Base-by-base conservation (phyloP, 2,113 vertebrate species). In the Rousettus leschenaultii region DNA sequence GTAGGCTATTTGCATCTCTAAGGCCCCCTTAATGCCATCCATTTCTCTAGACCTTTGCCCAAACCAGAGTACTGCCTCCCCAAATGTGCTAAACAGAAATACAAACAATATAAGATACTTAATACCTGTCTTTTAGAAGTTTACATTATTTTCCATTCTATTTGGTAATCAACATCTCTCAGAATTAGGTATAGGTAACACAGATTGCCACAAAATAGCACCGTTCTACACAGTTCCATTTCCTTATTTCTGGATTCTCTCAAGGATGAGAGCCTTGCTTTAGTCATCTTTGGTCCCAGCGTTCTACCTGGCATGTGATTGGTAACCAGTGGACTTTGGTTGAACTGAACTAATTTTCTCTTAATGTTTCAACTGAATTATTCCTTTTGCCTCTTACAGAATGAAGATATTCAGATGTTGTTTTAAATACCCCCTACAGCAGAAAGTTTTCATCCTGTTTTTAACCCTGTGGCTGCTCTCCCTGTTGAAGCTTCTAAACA, bases 381-480 rank as follows among this genome's bases (percentile, higher is more conserved):
- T 51, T 79, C 21, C 84, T 77, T 85, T 96, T 91, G 96, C 83
- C 85, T 61, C n/a, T 88, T 96, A 71, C 98, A 99, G 99, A 98
- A 99, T 99, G 99, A 99, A 98, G 97, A 97, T 59, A 95, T 92
- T 26, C 94, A 98, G 98, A 97, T 97, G 98, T 93, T 98, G 95
- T 97, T 97, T 96, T 97, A 99, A 97, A 97, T 98, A 98, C 79
- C 92, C 97, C 3, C 66, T 94, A 13, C 95, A 51, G 92, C 98
- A 97, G 89, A 98, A 98, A 87, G 78, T 98, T 43, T 84, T 98
- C 53, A 78, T 99, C 82, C 82, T 99, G 15, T 97, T 98, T 96
- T 89, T 98, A 89, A 97, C 97, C 0, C 96, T 98, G 1, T 99
- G 98, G 98, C 95, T 99, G 30, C 94, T 99, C 53, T 98, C 98